Percentiles rank a stretch among this genome's conserved stretches.
phyloP scores from a whole-genome alignment of 2,888 invertebrate genomes.

The Osmoderma eremita region DNA sequence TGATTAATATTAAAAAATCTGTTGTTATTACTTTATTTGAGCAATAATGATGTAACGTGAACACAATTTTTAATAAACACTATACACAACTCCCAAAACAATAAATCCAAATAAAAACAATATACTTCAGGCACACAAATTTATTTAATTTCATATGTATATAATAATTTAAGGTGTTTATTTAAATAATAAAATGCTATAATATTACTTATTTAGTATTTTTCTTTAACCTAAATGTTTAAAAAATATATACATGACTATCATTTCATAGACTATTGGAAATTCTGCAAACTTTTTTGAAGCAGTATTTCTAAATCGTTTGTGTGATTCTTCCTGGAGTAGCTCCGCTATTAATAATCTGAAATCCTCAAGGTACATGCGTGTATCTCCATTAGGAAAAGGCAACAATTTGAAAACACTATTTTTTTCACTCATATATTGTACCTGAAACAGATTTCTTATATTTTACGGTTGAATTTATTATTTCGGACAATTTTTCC shows the following conservation, averaged over 20 bases:
- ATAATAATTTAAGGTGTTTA: no score
- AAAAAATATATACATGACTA: conserved; percentile 8
- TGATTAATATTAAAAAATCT: no score
- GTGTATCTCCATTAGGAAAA: not conserved
- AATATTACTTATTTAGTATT: not conserved
- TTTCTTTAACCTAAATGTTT: not conserved
- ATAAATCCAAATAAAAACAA: no score
- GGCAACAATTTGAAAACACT: conserved; percentile 4
- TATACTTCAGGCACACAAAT: no score
- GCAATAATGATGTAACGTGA: no score
- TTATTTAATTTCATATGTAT: no score
- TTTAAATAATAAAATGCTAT: not conserved
- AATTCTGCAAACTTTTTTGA: not conserved
- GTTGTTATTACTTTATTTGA: no score
- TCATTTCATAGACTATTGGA: not conserved
- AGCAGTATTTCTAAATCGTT: not conserved
- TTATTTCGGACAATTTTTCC: not conserved
- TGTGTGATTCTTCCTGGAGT: not conserved
- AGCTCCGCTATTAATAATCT: not conserved
- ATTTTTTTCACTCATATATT: conserved; percentile 4
- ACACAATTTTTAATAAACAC: no score
- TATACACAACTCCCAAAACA: no score
- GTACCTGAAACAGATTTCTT: conserved; percentile 9
- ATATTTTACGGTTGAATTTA: not conserved
- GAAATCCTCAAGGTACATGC: not conserved